phyloP scores from a whole-genome alignment of 2,113 vertebrate species.

The Lampris megalopsis region DNA sequence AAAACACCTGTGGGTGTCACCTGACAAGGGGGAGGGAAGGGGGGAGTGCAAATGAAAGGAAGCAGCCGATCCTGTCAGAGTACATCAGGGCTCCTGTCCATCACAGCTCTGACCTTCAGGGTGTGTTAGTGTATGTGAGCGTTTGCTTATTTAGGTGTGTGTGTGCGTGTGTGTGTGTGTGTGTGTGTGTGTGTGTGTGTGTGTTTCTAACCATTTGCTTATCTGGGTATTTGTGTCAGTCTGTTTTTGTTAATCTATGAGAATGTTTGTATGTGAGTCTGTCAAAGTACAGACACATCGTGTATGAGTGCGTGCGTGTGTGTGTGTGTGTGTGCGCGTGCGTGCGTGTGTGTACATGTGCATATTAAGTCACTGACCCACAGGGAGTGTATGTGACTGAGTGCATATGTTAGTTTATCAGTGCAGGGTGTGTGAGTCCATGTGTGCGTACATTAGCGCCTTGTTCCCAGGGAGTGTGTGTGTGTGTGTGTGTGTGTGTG shows the following conservation, averaged over 20 bases:
- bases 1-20: slow-evolving; percentile 84
- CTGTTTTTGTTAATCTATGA: slow-evolving; percentile 35
- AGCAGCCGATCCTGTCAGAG: slow-evolving; percentile 86
- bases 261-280: slow-evolving; percentile 41
- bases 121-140: slow-evolving; percentile 51
- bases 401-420: slow-evolving; percentile 78
- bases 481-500: slow-evolving; percentile 51
- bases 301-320: background rate
- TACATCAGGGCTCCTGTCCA: slow-evolving; percentile 78
- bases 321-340: slow-evolving; percentile 39
- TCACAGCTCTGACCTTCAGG: slow-evolving; percentile 81
- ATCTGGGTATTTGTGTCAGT: slow-evolving; percentile 43
- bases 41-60: slow-evolving; percentile 85
- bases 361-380: slow-evolving; percentile 79
- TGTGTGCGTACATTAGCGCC: slow-evolving; percentile 72
- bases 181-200: background rate
- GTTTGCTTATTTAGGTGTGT: slow-evolving; percentile 18
- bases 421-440: slow-evolving; percentile 68
- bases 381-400: slow-evolving; percentile 70
- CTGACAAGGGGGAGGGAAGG: slow-evolving; percentile 79
- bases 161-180: slow-evolving; percentile 23
- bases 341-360: slow-evolving; percentile 63
- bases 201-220: slow-evolving; percentile 18
- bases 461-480: slow-evolving; percentile 65
- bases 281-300: slow-evolving; percentile 33